Conservation (phyloP, 2,113 vertebrate species). For the Empidonax traillii region DNA sequence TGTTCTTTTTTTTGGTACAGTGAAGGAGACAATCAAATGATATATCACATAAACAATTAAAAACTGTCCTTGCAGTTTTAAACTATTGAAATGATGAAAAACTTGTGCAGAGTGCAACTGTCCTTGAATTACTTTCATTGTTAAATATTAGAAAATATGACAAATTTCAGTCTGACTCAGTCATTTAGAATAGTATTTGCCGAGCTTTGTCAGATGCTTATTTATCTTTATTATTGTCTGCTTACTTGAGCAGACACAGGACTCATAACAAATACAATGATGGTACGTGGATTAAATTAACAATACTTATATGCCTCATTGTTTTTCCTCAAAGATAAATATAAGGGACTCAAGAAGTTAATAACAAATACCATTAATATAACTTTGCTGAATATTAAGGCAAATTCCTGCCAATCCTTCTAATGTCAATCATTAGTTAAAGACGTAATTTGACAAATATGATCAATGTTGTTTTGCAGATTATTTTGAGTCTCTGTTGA, state of each 20-base stretch:
- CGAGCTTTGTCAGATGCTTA: conserved; percentile 24
- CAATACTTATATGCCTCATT: background rate
- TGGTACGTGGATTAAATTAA: conserved; percentile 41
- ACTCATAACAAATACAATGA: conserved; percentile 45
- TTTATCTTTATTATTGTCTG: conserved; percentile 70
- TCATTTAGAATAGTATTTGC: conserved; percentile 42
- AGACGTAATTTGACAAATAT: background rate
- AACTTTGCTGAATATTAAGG: background rate
- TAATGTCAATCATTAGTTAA: background rate
- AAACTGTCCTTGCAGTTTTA: conserved; percentile 44
- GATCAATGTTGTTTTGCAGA: background rate
- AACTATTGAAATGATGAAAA: conserved; percentile 56
- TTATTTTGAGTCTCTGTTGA: background rate
- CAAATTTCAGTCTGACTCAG: conserved; percentile 51
- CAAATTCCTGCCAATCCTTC: background rate
- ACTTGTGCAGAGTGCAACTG: conserved; percentile 31
- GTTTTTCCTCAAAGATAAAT: conserved; percentile 39
- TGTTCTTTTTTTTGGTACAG: conserved; percentile 4
- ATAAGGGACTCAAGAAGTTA: background rate
- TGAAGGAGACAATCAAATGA: conserved; percentile 54
- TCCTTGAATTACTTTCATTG: conserved; percentile 62
- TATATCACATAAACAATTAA: conserved; percentile 75
- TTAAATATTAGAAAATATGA: conserved; percentile 55
- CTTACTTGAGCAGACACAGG: conserved; percentile 20
- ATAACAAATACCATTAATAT: background rate